Evolutionary conservation across 2,113 vertebrate genomes (phyloP), one percentile per base, ranked within the genome.

Genomic region (Nothocercus nigrocapillus): DNA sequence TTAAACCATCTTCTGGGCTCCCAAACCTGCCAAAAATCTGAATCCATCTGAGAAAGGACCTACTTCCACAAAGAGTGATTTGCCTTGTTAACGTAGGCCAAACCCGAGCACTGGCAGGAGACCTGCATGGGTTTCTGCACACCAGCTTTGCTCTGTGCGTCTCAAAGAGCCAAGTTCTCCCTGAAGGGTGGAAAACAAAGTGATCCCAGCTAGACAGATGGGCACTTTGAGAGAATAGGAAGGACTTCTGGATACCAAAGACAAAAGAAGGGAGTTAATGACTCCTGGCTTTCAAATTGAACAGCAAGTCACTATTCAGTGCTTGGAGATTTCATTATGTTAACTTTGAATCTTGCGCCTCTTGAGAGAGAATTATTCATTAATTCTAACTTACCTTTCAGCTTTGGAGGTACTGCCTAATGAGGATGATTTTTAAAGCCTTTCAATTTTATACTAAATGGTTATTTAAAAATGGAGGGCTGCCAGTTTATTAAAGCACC

Each of bases 331-430:
- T 93, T 77, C 47, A n/a, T 49, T 81, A 45, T 76, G 77, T 82
- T 93, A 85, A 75, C 76, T 90, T 88, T 69, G n/a, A 85, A 75
- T 90, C 36, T 89, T 89, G 53, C 0, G 10, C 42, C 47, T 82
- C 44, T 45, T 74, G 63, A 88, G 91, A 79, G n/a, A 40, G 56
- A 53, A 69, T 83, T 76, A n/a, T 85, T 96, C 77, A 54, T 87
- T 56, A 85, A 85, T 73, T 85, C 69, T 77, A 58, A 90, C 17
- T 79, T 76, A 73, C 21, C 28, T 25, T 82, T 96, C 51, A 61
- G 58, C 63, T 85, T 53, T 90, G 53, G 75, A 49, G 56, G 59
- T 53, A 32, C 53, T 77, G 40, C 51, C 63, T 85, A 81, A 51
- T 54, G 86, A 59, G 22, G 38, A 73, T 89, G 32, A 16, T 59